Conservation (phyloP, 2,888 invertebrate genomes). For the Sarcophaga rosellei region DNA sequence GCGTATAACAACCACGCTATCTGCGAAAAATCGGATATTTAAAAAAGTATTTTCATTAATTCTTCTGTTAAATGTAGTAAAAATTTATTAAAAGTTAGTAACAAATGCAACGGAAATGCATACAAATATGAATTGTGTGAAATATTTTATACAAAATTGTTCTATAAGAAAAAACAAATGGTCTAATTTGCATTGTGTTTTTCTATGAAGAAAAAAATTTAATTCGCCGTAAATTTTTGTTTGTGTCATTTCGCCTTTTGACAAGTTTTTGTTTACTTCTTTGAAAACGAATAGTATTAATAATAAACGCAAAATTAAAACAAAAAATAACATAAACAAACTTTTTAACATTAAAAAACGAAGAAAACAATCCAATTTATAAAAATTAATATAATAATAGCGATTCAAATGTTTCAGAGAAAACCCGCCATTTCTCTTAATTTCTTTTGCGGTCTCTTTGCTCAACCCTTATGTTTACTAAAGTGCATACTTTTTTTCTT, state of each 20-base stretch:
- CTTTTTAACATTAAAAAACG: background rate
- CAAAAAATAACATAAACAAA: slow-evolving; percentile 2
- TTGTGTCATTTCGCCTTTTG: slow-evolving; percentile 46
- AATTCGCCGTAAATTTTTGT: slow-evolving; percentile 76
- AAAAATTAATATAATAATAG: background rate
- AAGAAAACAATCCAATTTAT: slow-evolving; percentile 16
- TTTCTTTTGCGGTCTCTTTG: slow-evolving; percentile 49
- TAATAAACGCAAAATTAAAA: slow-evolving; percentile 3
- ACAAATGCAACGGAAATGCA: slow-evolving; percentile 3
- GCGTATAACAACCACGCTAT: slow-evolving; percentile 83
- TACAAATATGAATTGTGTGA: slow-evolving; percentile 8
- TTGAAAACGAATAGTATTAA: slow-evolving; percentile 9
- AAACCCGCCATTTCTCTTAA: slow-evolving; percentile 72
- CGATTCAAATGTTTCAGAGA: slow-evolving; percentile 69
- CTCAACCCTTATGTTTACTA: slow-evolving; percentile 65
- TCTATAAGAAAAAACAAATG: background rate
- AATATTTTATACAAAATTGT: background rate
- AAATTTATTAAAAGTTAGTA: slow-evolving; percentile 17
- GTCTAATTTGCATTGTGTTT: slow-evolving; percentile 71
- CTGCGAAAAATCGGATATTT: slow-evolving; percentile 73
- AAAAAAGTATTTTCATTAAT: slow-evolving; percentile 70
- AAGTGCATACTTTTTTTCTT: slow-evolving; percentile 48
- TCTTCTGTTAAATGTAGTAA: slow-evolving; percentile 27
- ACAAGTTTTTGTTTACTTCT: slow-evolving; percentile 73
- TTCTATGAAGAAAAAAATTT: slow-evolving; percentile 70